phyloP scores from a whole-genome alignment of 1,140 invertebrate species.

The Xylocopa sonorina region DNA sequence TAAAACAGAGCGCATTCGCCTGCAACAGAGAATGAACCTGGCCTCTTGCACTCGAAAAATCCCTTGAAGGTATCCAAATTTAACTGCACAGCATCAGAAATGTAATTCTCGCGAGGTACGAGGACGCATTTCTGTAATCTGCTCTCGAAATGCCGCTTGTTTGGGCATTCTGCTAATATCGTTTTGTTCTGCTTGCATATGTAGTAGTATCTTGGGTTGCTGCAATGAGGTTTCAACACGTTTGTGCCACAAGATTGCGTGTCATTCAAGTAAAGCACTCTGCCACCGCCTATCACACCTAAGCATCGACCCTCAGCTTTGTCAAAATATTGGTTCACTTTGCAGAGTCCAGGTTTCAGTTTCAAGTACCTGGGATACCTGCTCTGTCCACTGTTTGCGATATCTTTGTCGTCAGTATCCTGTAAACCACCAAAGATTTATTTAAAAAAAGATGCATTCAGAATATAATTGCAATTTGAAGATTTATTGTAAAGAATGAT shows the following conservation, averaged over 20 bases:
- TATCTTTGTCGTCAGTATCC: not conserved
- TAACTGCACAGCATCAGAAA: not conserved
- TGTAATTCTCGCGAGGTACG: not conserved
- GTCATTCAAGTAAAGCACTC: conserved; percentile 35
- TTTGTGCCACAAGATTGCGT: conserved; percentile 35
- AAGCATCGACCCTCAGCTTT: conserved; percentile 34
- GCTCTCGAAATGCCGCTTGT: conserved; percentile 17
- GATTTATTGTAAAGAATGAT: not conserved
- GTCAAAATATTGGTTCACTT: conserved; percentile 44
- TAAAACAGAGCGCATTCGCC: conserved; percentile 45
- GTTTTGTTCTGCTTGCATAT: conserved; percentile 37
- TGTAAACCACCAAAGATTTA: conserved; percentile 11
- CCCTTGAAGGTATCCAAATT: not conserved
- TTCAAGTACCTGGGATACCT: conserved; percentile 10
- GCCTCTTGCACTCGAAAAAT: conserved; percentile 8
- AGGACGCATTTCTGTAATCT: conserved; percentile 44
- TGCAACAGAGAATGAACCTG: conserved; percentile 43
- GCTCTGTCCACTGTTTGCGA: not conserved
- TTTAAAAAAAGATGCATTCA: not conserved
- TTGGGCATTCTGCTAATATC: conserved; percentile 38
- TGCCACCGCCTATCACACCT: conserved; percentile 47
- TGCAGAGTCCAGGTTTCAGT: not conserved
- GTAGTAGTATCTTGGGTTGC: conserved; percentile 43
- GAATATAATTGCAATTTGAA: not conserved
- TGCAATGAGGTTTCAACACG: conserved; percentile 40